phyloP scores from a whole-genome alignment of 2,797 vertebrate species.

The Pantherophis alleghaniensis region DNA sequence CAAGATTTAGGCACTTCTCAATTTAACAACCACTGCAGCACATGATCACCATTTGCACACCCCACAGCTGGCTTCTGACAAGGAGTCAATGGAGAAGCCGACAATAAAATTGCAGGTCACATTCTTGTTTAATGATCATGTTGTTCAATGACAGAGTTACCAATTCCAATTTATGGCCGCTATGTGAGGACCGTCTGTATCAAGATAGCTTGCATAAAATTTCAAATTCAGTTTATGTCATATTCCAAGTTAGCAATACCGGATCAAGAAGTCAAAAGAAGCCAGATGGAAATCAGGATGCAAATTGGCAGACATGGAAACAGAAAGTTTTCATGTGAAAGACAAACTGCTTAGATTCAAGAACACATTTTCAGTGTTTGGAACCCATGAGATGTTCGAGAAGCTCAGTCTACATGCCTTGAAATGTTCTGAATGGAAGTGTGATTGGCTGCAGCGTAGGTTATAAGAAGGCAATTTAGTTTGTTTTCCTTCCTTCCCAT shows the following conservation, averaged over 20 bases:
- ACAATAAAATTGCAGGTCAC: neutral
- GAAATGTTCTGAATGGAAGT: neutral
- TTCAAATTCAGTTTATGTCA: neutral
- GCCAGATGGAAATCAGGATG: neutral
- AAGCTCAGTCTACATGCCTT: neutral
- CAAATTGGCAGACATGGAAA: neutral
- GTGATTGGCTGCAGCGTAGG: neutral
- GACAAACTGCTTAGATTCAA: neutral
- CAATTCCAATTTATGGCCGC: neutral
- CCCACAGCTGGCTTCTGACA: neutral
- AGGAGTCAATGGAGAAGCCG: neutral
- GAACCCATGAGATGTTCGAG: neutral
- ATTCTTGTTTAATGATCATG: neutral
- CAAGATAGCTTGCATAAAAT: neutral
- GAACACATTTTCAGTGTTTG: neutral
- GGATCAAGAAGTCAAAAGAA: neutral
- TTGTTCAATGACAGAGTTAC: neutral
- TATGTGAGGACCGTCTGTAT: neutral
- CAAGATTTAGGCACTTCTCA: neutral
- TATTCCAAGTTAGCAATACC: neutral
- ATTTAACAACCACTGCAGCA: neutral
- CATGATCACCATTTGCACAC: neutral
- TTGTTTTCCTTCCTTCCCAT: neutral
- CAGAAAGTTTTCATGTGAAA: neutral
- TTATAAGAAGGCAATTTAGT: neutral